Conservation (phyloP, 1,140 invertebrate genomes). For the Bradynema listronoti region DNA sequence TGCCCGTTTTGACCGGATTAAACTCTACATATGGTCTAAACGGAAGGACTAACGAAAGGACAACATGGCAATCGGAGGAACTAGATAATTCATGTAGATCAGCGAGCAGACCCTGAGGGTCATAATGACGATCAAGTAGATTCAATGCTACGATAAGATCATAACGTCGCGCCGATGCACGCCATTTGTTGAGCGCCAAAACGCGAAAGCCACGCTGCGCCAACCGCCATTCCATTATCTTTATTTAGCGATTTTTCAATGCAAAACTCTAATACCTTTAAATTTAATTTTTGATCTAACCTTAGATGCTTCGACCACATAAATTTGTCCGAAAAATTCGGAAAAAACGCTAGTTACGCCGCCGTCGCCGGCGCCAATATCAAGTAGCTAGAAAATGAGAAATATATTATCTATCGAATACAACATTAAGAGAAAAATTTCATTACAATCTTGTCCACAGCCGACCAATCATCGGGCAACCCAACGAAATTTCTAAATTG, state of each 20-base stretch:
- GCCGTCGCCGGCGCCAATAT: constrained; percentile 85
- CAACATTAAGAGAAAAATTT: not conserved
- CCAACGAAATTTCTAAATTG: constrained; percentile 69
- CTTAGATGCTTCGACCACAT: constrained; percentile 76
- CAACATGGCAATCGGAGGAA: constrained; percentile 64
- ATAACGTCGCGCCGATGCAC: constrained; percentile 61
- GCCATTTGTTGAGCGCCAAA: constrained; percentile 71
- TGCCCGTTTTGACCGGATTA: constrained; percentile 17
- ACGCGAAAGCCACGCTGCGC: constrained; percentile 63
- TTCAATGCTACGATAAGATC: constrained; percentile 79
- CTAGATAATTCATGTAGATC: constrained; percentile 33
- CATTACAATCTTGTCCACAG: constrained; percentile 23
- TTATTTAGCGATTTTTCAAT: no score
- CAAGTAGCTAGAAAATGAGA: constrained; percentile 64
- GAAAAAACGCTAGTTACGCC: constrained; percentile 72
- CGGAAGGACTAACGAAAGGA: constrained; percentile 78
- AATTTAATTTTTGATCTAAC: no score
- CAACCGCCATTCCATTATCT: constrained; percentile 50
- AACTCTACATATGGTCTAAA: constrained; percentile 82
- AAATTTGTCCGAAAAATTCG: constrained; percentile 65
- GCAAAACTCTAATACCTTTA: no score
- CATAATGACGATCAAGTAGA: constrained; percentile 78
- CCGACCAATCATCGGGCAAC: constrained; percentile 43
- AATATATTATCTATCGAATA: not conserved
- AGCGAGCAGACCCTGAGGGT: constrained; percentile 68